Evolutionary conservation across 1,140 invertebrate genomes (phyloP).

Genomic region (Fopius arisanus): DNA sequence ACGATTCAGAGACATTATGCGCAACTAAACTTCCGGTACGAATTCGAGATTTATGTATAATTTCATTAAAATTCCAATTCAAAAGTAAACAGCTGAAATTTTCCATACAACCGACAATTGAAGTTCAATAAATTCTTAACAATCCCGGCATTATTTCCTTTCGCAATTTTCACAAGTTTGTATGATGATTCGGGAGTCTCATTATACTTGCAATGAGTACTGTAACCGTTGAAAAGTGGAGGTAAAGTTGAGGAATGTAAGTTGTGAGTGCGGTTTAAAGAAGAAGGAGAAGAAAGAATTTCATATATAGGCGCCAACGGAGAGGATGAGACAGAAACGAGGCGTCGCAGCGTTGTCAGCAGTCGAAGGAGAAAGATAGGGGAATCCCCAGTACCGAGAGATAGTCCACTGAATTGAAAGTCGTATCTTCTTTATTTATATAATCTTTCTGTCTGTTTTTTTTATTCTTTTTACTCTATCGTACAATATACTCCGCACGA

Average conservation of each 20-base stretch:
- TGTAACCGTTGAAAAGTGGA: not conserved
- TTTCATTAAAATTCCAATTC: too few relatives aligned
- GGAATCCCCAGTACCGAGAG: conserved; percentile 19
- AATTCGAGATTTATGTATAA: too few relatives aligned
- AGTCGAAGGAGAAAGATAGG: not conserved
- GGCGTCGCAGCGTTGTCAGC: not conserved
- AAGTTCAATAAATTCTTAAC: too few relatives aligned
- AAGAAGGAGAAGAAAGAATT: not conserved
- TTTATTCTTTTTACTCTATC: not conserved
- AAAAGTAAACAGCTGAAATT: too few relatives aligned
- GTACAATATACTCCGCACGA: not conserved
- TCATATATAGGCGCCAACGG: not conserved
- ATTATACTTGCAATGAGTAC: too few relatives aligned
- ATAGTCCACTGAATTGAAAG: conserved; percentile 36
- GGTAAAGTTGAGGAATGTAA: not conserved
- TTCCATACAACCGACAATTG: too few relatives aligned
- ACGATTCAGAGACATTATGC: too few relatives aligned
- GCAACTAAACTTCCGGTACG: too few relatives aligned
- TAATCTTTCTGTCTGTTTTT: not conserved
- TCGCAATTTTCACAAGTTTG: too few relatives aligned
- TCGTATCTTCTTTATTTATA: conserved; percentile 12
- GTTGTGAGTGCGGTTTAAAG: too few relatives aligned
- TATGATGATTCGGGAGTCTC: too few relatives aligned
- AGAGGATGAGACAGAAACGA: not conserved
- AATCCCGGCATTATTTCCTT: too few relatives aligned